Evolutionary conservation across 2,113 vertebrate species (phyloP), one percentile per base, ranked within the genome.

Genomic region (Silurus meridionalis): DNA sequence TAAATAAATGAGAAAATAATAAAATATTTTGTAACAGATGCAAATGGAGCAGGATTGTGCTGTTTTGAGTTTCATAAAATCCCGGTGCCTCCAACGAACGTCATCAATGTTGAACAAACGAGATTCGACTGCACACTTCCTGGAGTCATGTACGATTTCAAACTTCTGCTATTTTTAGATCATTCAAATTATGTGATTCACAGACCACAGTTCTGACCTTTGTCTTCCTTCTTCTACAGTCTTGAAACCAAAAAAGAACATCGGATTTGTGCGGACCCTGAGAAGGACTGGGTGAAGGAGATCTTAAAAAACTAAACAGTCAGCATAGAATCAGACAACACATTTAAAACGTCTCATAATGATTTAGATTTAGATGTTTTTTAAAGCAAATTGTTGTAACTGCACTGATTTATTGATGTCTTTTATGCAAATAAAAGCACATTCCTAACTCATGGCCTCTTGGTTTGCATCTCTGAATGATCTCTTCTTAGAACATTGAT

Each of bases 141-240:
- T 7, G 93, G n/a, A 57, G 57, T 63, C 87, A 81, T 95, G 94
- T 94, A 87, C 92, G 93, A 87, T 58, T 69, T 81, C 25, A 74
- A 28, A 19, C 71, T 63, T 82, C 67, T 61, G 46, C 8, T 48
- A n/a, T 2, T 23, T 71, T 46, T 14, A 37, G 15, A 37, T 1
- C 15, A 37, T 71, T 17, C 7, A 5, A 11, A 37, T 37, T 11
- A 37, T 37, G 28, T 37, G 28, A 1, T 37, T 37, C 2, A 37
- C 28, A 37, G 28, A 37, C 14, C 3, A 28, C 28, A 71, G 10
- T 37, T 37, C 67, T 71, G 28, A 71, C 6, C 4, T 11, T 9
- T 14, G 37, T 71, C 25, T 71, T 71, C 25, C 37, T 71, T 71
- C 25, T 28, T 71, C 13, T 72, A 2, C n/a, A 72, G 69, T 48